phyloP scores from a whole-genome alignment of 2,113 vertebrate species.

The Marcusenius ussheri region DNA sequence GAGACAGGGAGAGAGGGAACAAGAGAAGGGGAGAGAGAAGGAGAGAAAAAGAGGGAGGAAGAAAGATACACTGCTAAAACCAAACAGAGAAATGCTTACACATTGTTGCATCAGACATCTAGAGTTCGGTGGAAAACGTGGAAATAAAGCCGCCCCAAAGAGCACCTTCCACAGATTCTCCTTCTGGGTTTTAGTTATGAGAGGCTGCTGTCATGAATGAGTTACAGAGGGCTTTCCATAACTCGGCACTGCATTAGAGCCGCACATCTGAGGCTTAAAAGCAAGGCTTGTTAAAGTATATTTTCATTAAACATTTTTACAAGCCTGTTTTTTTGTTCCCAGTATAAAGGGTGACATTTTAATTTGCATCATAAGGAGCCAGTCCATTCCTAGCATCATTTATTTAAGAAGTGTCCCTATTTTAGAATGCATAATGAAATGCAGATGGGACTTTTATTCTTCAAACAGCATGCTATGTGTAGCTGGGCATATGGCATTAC shows the following conservation, averaged over 20 bases:
- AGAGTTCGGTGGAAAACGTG: constrained; percentile 9
- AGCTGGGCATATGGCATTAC: not conserved
- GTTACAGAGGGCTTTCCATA: constrained; percentile 2
- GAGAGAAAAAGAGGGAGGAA: not conserved
- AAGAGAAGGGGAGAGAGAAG: not conserved
- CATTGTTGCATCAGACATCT: constrained; percentile 11
- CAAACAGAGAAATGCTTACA: constrained; percentile 15
- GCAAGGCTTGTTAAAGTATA: not conserved
- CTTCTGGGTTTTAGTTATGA: not conserved
- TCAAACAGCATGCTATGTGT: not conserved
- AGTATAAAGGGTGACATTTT: constrained; percentile 12
- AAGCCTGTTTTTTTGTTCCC: constrained; percentile 3
- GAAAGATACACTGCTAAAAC: too few relatives aligned
- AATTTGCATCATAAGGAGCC: constrained; percentile 5
- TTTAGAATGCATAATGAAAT: not conserved
- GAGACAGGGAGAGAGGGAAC: not conserved
- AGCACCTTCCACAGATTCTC: not conserved
- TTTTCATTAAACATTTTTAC: constrained; percentile 14
- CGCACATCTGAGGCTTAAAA: not conserved
- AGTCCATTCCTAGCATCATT: not conserved
- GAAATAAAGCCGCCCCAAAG: not conserved
- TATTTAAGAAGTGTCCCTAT: not conserved
- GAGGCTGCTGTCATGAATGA: not conserved
- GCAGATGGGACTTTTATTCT: not conserved
- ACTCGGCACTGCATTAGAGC: not conserved